Percentiles rank a stretch among this genome's conserved stretches.
These are phyloP conservation scores for Ooceraea biroi DNA, from an alignment of 1,140 invertebrate genomes.

Conservation along the genomic window DNA sequence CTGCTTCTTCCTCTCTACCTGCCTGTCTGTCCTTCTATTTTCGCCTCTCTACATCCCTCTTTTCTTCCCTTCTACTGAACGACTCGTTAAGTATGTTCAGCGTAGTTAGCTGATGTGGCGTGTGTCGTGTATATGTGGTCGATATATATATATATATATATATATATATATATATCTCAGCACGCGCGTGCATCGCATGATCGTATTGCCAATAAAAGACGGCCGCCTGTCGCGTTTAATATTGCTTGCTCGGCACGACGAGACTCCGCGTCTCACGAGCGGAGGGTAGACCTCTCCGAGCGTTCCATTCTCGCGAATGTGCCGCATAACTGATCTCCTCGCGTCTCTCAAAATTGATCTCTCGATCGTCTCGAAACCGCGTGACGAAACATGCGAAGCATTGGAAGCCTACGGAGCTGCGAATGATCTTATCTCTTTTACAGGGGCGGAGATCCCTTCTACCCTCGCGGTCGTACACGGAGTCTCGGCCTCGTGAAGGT, in stretches of 20 bases:
- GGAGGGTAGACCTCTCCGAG: conserved; percentile 48
- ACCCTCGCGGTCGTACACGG: conserved; percentile 66
- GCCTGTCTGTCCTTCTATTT: conserved; percentile 51
- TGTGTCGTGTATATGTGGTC: conserved; percentile 1
- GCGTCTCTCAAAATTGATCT: background rate
- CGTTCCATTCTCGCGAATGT: background rate
- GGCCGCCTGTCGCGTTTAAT: conserved; percentile 52
- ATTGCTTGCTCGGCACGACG: conserved; percentile 15
- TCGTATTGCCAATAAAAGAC: conserved; percentile 42
- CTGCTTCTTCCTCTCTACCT: conserved; percentile 8
- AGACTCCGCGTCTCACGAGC: conserved; percentile 56
- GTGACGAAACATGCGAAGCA: background rate
- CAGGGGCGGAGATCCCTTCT: background rate
- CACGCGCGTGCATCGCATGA: conserved; percentile 9
- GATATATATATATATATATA: conserved; percentile 10
- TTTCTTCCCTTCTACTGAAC: conserved; percentile 12
- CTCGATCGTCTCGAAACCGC: background rate
- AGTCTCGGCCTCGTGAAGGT: conserved; percentile 17
- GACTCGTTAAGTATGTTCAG: conserved; percentile 35
- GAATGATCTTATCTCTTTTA: background rate
- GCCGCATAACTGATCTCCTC: too few species aligned
- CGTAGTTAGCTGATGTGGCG: conserved; percentile 43
- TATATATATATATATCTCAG: conserved; percentile 24
- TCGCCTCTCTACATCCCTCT: too few species aligned
- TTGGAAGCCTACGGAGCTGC: conserved; percentile 17